Conservation (phyloP, 2,113 vertebrate species). For the Ahaetulla prasina region DNA sequence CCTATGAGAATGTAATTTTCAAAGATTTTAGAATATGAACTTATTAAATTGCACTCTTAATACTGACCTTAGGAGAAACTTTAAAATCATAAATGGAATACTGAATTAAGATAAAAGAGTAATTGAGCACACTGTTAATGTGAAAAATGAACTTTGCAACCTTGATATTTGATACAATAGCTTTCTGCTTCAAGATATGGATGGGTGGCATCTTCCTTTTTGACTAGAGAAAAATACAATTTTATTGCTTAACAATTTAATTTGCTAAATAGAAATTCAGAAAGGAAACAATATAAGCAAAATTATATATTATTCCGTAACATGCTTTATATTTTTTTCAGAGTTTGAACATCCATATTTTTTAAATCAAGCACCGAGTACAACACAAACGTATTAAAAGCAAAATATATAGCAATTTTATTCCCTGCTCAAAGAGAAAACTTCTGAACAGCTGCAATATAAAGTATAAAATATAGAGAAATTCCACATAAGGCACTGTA, state of each 20-base stretch:
- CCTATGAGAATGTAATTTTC: neutral
- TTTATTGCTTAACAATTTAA: neutral
- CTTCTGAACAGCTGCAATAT: neutral
- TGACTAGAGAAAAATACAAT: neutral
- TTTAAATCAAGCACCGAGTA: neutral
- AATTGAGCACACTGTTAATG: conserved; percentile 49
- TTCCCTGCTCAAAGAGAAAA: neutral
- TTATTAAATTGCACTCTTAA: conserved; percentile 20
- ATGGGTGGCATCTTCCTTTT: conserved; percentile 50
- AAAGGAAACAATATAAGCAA: neutral
- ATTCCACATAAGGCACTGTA: neutral
- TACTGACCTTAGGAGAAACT: conserved; percentile 46
- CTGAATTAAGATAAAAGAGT: conserved; percentile 44
- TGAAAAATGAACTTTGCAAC: conserved; percentile 55
- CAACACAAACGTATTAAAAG: neutral
- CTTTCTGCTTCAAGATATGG: conserved; percentile 59
- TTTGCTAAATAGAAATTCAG: neutral
- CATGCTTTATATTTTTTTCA: neutral
- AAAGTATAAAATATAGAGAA: neutral
- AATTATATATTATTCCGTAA: neutral
- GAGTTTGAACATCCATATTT: neutral
- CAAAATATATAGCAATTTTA: neutral
- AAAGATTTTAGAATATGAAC: neutral
- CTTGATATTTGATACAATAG: conserved; percentile 48
- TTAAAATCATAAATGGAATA: conserved; percentile 55